Conservation (phyloP, 2,113 vertebrate genomes). For the Bos indicus region DNA sequence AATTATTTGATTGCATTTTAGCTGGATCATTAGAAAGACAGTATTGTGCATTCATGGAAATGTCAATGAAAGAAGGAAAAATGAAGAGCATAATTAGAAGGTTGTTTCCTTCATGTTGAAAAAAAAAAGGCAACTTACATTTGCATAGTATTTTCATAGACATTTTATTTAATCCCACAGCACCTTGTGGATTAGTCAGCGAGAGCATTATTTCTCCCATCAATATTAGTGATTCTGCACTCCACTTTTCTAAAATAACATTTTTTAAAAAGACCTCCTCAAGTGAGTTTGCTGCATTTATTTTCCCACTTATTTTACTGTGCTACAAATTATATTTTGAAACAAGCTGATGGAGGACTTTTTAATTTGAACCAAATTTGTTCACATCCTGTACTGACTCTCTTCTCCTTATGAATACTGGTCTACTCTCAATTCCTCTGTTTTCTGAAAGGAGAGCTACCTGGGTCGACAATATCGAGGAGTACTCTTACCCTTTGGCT, state of each 20-base stretch:
- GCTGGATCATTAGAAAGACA: constrained; percentile 64
- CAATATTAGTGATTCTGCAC: background rate
- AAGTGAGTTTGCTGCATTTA: background rate
- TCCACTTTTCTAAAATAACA: background rate
- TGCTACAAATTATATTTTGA: background rate
- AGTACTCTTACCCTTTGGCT: background rate
- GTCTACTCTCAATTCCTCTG: background rate
- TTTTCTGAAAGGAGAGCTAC: background rate
- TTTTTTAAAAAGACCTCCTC: background rate
- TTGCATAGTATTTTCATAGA: constrained; percentile 52
- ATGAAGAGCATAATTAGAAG: constrained; percentile 64
- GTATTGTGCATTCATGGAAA: constrained; percentile 69
- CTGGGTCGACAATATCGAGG: background rate
- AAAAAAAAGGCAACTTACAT: constrained; percentile 42
- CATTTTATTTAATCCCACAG: constrained; percentile 38
- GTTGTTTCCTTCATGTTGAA: constrained; percentile 58
- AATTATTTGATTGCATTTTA: constrained; percentile 70
- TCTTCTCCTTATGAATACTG: background rate
- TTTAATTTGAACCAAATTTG: background rate
- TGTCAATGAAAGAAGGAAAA: constrained; percentile 68
- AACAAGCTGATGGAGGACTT: background rate
- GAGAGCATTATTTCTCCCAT: background rate
- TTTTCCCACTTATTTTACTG: background rate
- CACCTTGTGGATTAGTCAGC: background rate
- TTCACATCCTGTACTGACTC: background rate